These are phyloP conservation scores for Nesogale talazaci DNA, from an alignment of 2,113 vertebrate genomes.

Conservation along the genomic window DNA sequence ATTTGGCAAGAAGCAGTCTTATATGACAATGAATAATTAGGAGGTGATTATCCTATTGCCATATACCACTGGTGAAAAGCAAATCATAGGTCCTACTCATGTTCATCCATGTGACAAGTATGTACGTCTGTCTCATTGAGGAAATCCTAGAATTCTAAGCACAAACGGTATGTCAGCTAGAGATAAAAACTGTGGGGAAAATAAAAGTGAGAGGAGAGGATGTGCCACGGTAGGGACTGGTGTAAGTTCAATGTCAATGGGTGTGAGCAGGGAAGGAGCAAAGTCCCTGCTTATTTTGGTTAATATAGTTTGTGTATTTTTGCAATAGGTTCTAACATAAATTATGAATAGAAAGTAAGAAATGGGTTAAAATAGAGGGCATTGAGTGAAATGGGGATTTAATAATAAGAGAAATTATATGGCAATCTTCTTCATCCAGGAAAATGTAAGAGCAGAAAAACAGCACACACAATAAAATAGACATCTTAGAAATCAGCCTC, in stretches of 20 bases:
- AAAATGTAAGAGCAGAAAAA: slow-evolving; percentile 27
- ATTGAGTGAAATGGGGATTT: slow-evolving; percentile 41
- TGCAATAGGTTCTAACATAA: too few relatives aligned
- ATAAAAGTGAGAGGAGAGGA: background rate
- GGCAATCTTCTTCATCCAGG: slow-evolving; percentile 20
- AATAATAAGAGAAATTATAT: slow-evolving; percentile 5
- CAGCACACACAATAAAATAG: slow-evolving; percentile 43
- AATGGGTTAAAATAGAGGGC: background rate
- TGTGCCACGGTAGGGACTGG: accelerated
- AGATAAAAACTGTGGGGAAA: background rate
- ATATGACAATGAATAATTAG: background rate
- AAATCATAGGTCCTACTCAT: background rate
- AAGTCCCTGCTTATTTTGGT: background rate
- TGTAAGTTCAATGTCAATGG: background rate
- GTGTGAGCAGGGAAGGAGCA: background rate
- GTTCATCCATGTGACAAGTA: background rate
- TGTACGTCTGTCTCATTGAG: too few relatives aligned
- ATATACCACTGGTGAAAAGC: background rate
- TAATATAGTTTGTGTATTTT: background rate
- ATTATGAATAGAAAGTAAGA: background rate
- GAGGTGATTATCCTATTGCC: background rate
- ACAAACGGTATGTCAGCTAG: background rate
- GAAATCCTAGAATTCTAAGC: too few relatives aligned
- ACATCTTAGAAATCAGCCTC: slow-evolving; percentile 43
- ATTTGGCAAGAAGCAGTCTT: background rate